Percentiles rank a stretch among this genome's conserved stretches.
These are phyloP conservation scores for Drosophila neonasuta DNA, from an alignment of 2,888 invertebrate genomes.

Conservation along the genomic window DNA sequence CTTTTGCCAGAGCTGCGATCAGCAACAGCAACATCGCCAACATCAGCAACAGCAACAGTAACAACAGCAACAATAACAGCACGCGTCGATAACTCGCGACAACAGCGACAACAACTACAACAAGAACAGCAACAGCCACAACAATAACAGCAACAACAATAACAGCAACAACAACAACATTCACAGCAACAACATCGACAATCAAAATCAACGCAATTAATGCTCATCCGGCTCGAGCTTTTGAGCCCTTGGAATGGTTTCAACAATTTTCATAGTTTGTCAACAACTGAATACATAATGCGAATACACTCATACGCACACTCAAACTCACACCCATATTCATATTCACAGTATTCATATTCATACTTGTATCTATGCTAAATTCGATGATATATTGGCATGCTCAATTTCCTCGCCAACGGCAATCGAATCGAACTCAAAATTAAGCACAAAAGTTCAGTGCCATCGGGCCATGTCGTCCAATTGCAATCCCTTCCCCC, in stretches of 20 bases:
- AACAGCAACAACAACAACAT: constrained; percentile 32
- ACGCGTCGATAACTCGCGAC: constrained; percentile 64
- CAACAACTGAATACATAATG: constrained; percentile 17
- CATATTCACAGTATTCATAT: neutral
- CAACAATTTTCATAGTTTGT: constrained; percentile 5
- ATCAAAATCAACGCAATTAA: constrained; percentile 78
- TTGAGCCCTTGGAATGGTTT: constrained; percentile 1
- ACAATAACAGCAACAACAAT: constrained; percentile 11
- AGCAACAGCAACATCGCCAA: constrained; percentile 61
- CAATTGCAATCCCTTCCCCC: constrained; percentile 15
- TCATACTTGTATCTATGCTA: constrained; percentile 1
- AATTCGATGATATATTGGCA: constrained; percentile 38
- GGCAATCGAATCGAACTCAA: constrained; percentile 57
- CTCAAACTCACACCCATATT: neutral
- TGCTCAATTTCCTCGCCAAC: constrained; percentile 54
- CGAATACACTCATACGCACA: neutral
- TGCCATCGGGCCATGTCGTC: constrained; percentile 59
- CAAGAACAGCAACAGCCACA: constrained; percentile 24
- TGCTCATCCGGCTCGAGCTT: constrained; percentile 73
- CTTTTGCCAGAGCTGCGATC: constrained; percentile 67
- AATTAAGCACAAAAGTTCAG: constrained; percentile 78
- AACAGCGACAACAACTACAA: constrained; percentile 53
- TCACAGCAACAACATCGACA: constrained; percentile 55
- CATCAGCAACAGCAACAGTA: constrained; percentile 31
- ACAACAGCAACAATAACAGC: constrained; percentile 40